Evolutionary conservation across 2,797 vertebrate genomes (phyloP).

Genomic region (Choloepus didactylus): DNA sequence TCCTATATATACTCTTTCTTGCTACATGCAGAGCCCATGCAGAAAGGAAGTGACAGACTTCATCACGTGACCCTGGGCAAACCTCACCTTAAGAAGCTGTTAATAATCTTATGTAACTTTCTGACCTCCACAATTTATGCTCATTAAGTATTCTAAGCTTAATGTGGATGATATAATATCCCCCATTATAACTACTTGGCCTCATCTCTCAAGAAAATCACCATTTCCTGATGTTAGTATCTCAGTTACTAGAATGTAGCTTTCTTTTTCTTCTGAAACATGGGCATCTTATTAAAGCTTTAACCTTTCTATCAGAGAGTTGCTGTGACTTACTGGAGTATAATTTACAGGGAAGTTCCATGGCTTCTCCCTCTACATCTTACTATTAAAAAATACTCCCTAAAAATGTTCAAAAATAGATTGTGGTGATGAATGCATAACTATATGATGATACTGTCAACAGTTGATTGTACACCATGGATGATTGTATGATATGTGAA

Average conservation of each 20-base stretch:
- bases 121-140: neutral
- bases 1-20: neutral
- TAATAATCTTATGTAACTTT: neutral
- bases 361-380: neutral
- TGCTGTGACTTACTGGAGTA: neutral
- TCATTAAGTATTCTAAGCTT: neutral
- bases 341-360: neutral
- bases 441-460: too few relatives aligned
- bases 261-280: neutral
- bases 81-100: neutral
- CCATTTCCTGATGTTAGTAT: neutral
- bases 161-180: neutral
- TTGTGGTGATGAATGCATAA: too few relatives aligned
- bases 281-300: neutral
- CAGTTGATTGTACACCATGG: too few relatives aligned
- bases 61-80: too few relatives aligned
- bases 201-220: constrained; percentile 1
- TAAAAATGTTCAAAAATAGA: too few relatives aligned
- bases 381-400: neutral
- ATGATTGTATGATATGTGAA: too few relatives aligned
- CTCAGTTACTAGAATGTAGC: neutral
- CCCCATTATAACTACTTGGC: neutral
- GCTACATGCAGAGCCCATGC: neutral
- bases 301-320: neutral
- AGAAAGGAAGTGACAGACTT: neutral